These are phyloP conservation scores for Dasysyrphus albostriatus DNA, from an alignment of 2,888 invertebrate genomes.

Conservation along the genomic window DNA sequence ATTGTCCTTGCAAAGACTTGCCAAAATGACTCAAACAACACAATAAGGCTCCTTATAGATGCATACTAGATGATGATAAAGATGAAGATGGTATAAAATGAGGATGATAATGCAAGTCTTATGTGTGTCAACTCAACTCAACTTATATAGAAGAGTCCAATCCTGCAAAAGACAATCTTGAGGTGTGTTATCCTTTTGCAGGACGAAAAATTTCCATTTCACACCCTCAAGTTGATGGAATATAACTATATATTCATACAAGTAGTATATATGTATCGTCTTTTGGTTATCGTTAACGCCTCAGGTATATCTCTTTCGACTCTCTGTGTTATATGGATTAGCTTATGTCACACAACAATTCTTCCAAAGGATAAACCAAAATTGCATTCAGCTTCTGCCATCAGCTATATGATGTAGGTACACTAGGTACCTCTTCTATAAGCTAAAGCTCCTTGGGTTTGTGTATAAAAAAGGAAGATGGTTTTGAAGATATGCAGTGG, in stretches of 20 bases:
- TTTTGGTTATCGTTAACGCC: slow-evolving; percentile 54
- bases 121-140: slow-evolving; percentile 39
- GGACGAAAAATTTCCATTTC: slow-evolving; percentile 56
- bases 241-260: no score
- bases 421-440: not conserved
- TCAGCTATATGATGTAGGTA: not conserved
- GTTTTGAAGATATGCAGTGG: slow-evolving; percentile 34
- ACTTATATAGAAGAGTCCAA: slow-evolving; percentile 28
- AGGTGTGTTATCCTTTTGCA: slow-evolving; percentile 32
- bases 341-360: slow-evolving; percentile 54
- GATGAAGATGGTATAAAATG: slow-evolving; percentile 44
- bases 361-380: slow-evolving; percentile 32
- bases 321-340: slow-evolving; percentile 45
- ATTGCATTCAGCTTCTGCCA: slow-evolving; percentile 43
- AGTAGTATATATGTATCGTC: slow-evolving; percentile 6
- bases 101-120: slow-evolving; percentile 60
- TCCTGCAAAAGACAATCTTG: slow-evolving; percentile 36
- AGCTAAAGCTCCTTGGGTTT: not conserved
- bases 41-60: slow-evolving; percentile 30
- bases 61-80: not conserved
- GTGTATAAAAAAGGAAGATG: slow-evolving; percentile 8
- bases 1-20: slow-evolving; percentile 38
- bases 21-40: slow-evolving; percentile 27
- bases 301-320: slow-evolving; percentile 35
- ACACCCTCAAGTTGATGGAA: slow-evolving; percentile 50